phyloP scores from a whole-genome alignment of 2,113 vertebrate genomes.

The Gopherus evgoodei region DNA sequence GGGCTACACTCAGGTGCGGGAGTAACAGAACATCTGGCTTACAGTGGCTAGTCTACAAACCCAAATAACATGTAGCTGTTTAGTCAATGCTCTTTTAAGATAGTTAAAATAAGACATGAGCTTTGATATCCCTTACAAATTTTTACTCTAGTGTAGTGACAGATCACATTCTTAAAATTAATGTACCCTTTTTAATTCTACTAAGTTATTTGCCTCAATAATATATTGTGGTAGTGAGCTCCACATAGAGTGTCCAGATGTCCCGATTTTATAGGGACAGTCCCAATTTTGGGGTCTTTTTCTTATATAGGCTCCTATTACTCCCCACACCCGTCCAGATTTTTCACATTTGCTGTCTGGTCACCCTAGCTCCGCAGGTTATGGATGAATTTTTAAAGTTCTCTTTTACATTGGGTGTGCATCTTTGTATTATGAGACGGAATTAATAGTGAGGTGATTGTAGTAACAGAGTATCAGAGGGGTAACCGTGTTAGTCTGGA shows the following conservation, averaged over 20 bases:
- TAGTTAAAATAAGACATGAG: background rate
- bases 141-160: background rate
- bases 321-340: no score
- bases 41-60: no score
- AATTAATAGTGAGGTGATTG: background rate
- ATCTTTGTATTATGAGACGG: background rate
- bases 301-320: no score
- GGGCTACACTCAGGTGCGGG: no score
- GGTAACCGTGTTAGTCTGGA: no score
- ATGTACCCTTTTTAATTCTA: background rate
- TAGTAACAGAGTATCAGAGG: no score
- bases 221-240: background rate
- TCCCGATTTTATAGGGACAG: no score
- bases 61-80: background rate
- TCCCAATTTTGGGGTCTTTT: no score
- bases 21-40: no score
- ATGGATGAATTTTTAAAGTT: background rate
- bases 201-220: background rate
- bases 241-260: background rate
- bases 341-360: no score
- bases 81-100: background rate
- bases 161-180: background rate
- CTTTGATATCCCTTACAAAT: background rate
- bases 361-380: background rate
- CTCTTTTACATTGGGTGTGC: background rate